Conservation (phyloP, 2,888 invertebrate genomes). For the Ditylenchus weischeri region DNA sequence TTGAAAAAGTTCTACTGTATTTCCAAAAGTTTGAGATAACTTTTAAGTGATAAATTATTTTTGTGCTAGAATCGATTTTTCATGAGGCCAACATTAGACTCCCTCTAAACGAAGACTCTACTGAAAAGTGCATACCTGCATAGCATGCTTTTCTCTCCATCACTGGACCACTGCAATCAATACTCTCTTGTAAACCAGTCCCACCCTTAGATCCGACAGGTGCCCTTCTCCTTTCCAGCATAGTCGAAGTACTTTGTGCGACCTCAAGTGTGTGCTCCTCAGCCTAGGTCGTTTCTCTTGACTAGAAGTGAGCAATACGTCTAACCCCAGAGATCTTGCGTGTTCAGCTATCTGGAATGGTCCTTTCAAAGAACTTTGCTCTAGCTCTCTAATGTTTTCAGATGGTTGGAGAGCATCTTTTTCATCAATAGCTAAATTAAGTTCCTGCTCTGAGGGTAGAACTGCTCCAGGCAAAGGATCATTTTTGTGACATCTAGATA, state of each 20-base stretch:
- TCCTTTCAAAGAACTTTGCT: too few species aligned
- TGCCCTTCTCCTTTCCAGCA: background rate
- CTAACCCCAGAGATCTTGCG: constrained; percentile 20
- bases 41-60: too few species aligned
- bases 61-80: too few species aligned
- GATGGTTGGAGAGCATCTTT: background rate
- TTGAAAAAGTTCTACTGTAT: too few species aligned
- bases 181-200: constrained; percentile 4
- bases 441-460: constrained; percentile 29
- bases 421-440: constrained; percentile 7
- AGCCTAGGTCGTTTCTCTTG: constrained; percentile 13
- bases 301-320: constrained; percentile 6
- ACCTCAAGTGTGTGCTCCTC: constrained; percentile 22
- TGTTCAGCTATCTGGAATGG: background rate
- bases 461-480: constrained; percentile 26
- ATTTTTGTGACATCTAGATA: background rate
- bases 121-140: constrained; percentile 15
- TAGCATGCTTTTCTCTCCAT: constrained; percentile 33
- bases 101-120: too few species aligned
- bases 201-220: constrained; percentile 9
- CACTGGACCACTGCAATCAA: constrained; percentile 29
- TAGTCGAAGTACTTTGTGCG: constrained; percentile 17
- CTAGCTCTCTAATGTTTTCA: too few species aligned
- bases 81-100: too few species aligned
- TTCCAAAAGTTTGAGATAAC: too few species aligned